These are phyloP conservation scores for Papilio polyxenes DNA, from an alignment of 1,140 invertebrate genomes.

Conservation along the genomic window DNA sequence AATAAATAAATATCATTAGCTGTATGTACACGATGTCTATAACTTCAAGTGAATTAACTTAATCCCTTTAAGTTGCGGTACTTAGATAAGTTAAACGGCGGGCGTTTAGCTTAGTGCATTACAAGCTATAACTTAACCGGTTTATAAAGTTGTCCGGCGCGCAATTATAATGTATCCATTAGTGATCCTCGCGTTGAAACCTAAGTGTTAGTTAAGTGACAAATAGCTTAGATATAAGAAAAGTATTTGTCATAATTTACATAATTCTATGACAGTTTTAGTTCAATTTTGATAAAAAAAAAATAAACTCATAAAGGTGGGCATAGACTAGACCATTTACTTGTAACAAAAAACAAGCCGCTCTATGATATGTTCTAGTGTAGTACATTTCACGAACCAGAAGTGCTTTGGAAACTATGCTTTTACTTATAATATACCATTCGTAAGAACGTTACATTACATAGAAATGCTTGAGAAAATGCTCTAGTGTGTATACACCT, in stretches of 20 bases:
- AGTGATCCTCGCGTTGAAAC: neutral
- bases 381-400: too few relatives aligned
- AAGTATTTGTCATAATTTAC: neutral
- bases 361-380: too few relatives aligned
- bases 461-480: too few relatives aligned
- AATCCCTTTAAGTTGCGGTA: slow-evolving; percentile 3
- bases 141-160: slow-evolving; percentile 18
- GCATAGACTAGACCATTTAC: too few relatives aligned
- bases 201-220: slow-evolving; percentile 7
- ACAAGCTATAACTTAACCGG: slow-evolving; percentile 22
- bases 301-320: neutral
- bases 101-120: neutral
- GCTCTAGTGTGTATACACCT: too few relatives aligned
- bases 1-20: neutral
- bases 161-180: slow-evolving; percentile 20
- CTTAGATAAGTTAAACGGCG: slow-evolving; percentile 16
- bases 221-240: neutral
- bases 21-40: neutral
- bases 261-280: neutral
- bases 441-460: too few relatives aligned
- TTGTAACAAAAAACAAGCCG: too few relatives aligned
- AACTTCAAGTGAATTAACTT: slow-evolving; percentile 23
- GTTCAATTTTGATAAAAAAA: neutral
- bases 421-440: too few relatives aligned
- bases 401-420: too few relatives aligned